phyloP scores from a whole-genome alignment of 2,797 vertebrate species.

The Premnoplex brunnescens region DNA sequence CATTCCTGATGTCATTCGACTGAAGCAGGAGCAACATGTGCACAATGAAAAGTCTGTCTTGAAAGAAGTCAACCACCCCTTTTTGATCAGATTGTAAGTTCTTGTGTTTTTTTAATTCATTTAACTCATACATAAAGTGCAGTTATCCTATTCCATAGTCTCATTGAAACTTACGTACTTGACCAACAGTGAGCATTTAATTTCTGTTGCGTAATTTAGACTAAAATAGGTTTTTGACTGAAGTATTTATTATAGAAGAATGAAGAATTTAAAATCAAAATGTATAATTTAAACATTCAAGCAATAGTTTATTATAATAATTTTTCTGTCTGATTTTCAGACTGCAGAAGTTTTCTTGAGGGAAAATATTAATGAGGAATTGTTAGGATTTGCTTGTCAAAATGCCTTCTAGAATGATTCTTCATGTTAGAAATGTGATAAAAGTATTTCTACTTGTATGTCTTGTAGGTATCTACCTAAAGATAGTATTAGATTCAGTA shows the following conservation, averaged over 20 bases:
- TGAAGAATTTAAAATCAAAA: background rate
- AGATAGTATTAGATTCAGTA: background rate
- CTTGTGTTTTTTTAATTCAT: background rate
- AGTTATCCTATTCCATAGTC: background rate
- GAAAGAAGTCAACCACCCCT: slow-evolving; percentile 88
- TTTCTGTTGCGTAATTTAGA: background rate
- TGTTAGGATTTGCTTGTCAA: background rate
- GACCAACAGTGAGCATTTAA: background rate
- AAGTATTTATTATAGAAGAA: background rate
- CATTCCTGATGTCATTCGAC: slow-evolving; percentile 91
- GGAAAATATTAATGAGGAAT: background rate
- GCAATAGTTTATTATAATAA: background rate
- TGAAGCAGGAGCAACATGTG: slow-evolving; percentile 95
- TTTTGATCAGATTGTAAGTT: slow-evolving; percentile 92
- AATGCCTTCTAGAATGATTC: background rate
- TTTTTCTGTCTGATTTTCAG: background rate
- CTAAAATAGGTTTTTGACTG: background rate
- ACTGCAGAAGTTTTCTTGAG: background rate
- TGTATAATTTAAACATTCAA: background rate
- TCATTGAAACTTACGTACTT: background rate
- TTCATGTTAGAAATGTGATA: background rate
- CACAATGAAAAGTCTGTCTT: slow-evolving; percentile 95
- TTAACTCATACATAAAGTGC: background rate
- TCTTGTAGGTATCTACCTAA: background rate
- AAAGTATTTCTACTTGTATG: background rate